Base-by-base conservation (phyloP, 2,888 invertebrate species). In the Lycia hirtaria region DNA sequence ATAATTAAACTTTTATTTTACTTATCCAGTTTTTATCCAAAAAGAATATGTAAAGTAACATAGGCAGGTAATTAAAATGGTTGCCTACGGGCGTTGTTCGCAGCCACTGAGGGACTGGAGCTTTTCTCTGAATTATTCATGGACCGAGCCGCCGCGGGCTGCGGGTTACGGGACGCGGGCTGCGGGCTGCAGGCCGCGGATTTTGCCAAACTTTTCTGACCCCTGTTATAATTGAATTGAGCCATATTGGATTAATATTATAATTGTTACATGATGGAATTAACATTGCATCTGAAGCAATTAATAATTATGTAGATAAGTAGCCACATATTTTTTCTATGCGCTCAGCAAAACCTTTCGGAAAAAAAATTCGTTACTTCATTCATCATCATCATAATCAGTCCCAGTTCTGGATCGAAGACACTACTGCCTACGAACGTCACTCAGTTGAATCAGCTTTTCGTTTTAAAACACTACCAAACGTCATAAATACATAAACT, bases 111-210 rank as follows among this genome's bases (percentile, higher is more conserved):
- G 9, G 40, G 5, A 15, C 24, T 17, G 14, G 22, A 26, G 24
- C 24, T 35, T 47, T 24, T 37, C 35, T 26, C 24, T 24, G 24
- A 47, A 47, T 47, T 35, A 47, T 47, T 47, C 1, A 47, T 12
- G 15, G 5, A 47, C 35, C 33, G 47, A 24, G 19, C 37, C 19
- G 33, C 20, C 44, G 20, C 20, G 9, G 12, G 20, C 20, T 5
- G 20, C 17, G n/a, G 4, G 4, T 32, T 7, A 17, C 3, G 4
- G 20, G n/a, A 7, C 10, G 10, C 43, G 4, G 32, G 33, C 20
- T 32, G 20, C 20, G 9, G 12, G 20, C 20, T 5, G 20, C 17
- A n/a, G 4, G 4, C 22, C 4, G 12, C 3, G 4, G 20, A 7
- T 9, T 4, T 30, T 1, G 32, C n/a, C 22, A 14, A 45, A 45